Conservation (phyloP, 1,140 invertebrate species). For the Apis dorsata region DNA sequence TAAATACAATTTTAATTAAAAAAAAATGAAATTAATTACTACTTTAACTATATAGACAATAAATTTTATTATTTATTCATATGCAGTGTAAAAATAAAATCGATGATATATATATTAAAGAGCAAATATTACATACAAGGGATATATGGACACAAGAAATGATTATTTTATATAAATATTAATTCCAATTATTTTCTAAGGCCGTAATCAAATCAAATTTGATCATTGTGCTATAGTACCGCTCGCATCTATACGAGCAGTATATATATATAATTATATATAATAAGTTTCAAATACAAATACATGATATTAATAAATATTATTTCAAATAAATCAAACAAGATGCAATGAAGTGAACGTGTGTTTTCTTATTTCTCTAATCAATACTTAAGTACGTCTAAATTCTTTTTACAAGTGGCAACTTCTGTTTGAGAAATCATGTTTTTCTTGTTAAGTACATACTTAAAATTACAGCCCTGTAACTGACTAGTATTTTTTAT, state of each 20-base stretch:
- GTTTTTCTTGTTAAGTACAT: slow-evolving; percentile 51
- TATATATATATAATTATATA: slow-evolving; percentile 32
- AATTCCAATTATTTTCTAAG: slow-evolving; percentile 58
- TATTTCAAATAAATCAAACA: slow-evolving; percentile 44
- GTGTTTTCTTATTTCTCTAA: slow-evolving; percentile 33
- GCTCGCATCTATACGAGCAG: background rate
- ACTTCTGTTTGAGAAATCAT: slow-evolving; percentile 31
- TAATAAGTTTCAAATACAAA: slow-evolving; percentile 26
- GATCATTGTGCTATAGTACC: slow-evolving; percentile 33
- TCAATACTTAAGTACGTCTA: slow-evolving; percentile 41
- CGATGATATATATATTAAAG: slow-evolving; percentile 59
- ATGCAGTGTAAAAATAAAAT: slow-evolving; percentile 65
- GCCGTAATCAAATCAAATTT: slow-evolving; percentile 56
- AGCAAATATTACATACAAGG: slow-evolving; percentile 62
- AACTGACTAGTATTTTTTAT: slow-evolving; percentile 68
- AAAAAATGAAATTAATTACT: background rate
- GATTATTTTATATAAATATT: slow-evolving; percentile 53
- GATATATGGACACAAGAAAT: slow-evolving; percentile 51
- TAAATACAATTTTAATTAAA: background rate
- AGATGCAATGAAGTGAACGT: slow-evolving; percentile 21
- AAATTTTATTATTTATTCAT: slow-evolving; percentile 66
- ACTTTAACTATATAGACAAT: slow-evolving; percentile 44
- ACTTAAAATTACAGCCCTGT: slow-evolving; percentile 58
- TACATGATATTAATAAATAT: slow-evolving; percentile 40
- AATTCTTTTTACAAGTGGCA: slow-evolving; percentile 53